phyloP scores from a whole-genome alignment of 2,113 vertebrate species.

The Pterocles burchelli region DNA sequence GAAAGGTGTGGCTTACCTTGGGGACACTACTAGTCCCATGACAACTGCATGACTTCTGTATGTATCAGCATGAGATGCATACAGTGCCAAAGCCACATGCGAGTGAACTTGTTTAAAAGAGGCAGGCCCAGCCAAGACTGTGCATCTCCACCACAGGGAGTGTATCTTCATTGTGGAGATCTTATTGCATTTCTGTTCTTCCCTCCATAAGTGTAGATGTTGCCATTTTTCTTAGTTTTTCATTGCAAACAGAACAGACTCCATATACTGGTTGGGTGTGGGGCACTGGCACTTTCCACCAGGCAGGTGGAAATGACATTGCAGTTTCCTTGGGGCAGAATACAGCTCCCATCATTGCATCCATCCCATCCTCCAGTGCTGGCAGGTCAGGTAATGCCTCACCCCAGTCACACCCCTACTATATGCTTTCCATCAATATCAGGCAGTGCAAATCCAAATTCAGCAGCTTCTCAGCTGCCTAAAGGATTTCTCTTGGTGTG shows the following conservation, averaged over 20 bases:
- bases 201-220: background rate
- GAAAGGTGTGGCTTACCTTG: background rate
- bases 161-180: background rate
- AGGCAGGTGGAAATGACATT: background rate
- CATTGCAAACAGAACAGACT: background rate
- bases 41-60: background rate
- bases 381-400: background rate
- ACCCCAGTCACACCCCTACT: background rate
- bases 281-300: background rate
- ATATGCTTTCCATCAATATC: background rate
- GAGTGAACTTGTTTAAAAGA: background rate
- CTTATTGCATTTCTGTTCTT: background rate
- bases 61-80: rapidly evolving
- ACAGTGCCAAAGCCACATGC: background rate
- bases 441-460: background rate
- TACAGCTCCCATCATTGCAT: background rate
- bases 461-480: background rate
- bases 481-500: background rate
- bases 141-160: background rate
- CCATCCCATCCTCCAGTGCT: too few species aligned
- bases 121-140: background rate
- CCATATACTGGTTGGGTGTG: background rate
- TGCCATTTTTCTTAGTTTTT: background rate
- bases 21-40: background rate
- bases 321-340: background rate